Base-by-base conservation (phyloP, 2,113 vertebrate genomes). In the Periophthalmus modestus region DNA sequence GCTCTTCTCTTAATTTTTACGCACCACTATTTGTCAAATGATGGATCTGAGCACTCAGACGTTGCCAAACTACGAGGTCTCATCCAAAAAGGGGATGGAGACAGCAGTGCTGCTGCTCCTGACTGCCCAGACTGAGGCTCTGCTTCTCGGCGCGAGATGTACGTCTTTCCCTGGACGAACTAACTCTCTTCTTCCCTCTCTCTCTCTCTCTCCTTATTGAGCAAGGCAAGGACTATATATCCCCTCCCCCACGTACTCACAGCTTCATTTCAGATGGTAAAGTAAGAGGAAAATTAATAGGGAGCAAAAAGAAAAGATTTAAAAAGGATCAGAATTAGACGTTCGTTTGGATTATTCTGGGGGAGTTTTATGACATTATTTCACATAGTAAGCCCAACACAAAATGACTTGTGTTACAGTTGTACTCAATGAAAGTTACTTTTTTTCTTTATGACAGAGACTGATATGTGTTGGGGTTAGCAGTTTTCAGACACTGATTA, bases 51-150 rank as follows among this genome's bases (percentile, higher is more conserved):
- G 74, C 68, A 59, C 46, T 50, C 24, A 71, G 81, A 74, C 81
- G 36, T 68, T 78, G 72, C 77, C 72, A 81, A 76, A 75, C 73
- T 78, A 73, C 23, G 58, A 68, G 78, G 75, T 71, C 79, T 80
- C 77, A 81, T 58, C 78, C 81, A 83, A 75, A 81, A 78, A 76
- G 68, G 58, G 77, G 74, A 61, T 79, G 74, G 75, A 78, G 85
- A 82, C 81, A 78, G 75, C 68, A 65, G 55, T 74, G 77, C 77
- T 79, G 77, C 72, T 85, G 61, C 77, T 88, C 67, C 79, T 75
- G 55, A 77, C 81, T 88, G 80, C 73, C 85, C 70, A 71, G 80
- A 88, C 79, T 82, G 81, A 89, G 69, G 78, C 77, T 84, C 46
- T 74, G 75, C 82, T 89, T 28, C 69, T 68, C 65, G 84, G 80